Base-by-base conservation (phyloP, 2,888 invertebrate species). In the Gerosis bhagava region DNA sequence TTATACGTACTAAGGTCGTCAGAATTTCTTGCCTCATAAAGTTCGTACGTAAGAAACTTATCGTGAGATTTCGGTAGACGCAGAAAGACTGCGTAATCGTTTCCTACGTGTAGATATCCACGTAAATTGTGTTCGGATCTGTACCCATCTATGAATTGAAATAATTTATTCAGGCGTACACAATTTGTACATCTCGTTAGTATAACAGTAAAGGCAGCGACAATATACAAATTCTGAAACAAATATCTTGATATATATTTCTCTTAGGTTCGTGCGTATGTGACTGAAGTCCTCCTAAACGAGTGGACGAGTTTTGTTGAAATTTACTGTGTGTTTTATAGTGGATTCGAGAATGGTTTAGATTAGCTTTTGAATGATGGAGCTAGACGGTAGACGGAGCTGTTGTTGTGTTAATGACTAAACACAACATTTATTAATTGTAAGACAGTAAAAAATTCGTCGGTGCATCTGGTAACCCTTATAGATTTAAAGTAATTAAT, bases 41-140 rank as follows among this genome's bases (percentile, higher is more conserved):
- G 60, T 51, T 84, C 83, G 58, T 84, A 87, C 2, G 63, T 53
- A 1, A 87, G 58, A 21, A 62, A 63, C 50, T 73, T 78, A 47
- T 77, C 84, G 40, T 86, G 80, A 0, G 80, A 49, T 32, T 70
- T 62, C 0, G 87, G 87, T 7, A 61, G 53, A 52, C 63, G 63
- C 0, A 87, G 54, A 39, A 78, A 80, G 1, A 87, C 63, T 0
- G 83, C 70, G 51, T 87, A 86, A 5, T 84, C 79, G 22, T 69
- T 62, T 0, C 87, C 87, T 0, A 87, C 65, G 49, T 87, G 86
- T 0, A 87, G 73, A 29, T 70, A 75, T 0, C 86, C 84, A 49
- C 65, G 56, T 0, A 83, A 63, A 6, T 68, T 63, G 48, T 80
- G 66, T 32, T 83, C 79, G 0, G 83, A 71, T 62, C 59, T 73